A percentile compares a stretch with the other conserved stretches of the same genome.
phyloP scores from a whole-genome alignment of 2,888 invertebrate genomes.

The Maniola hyperantus region DNA sequence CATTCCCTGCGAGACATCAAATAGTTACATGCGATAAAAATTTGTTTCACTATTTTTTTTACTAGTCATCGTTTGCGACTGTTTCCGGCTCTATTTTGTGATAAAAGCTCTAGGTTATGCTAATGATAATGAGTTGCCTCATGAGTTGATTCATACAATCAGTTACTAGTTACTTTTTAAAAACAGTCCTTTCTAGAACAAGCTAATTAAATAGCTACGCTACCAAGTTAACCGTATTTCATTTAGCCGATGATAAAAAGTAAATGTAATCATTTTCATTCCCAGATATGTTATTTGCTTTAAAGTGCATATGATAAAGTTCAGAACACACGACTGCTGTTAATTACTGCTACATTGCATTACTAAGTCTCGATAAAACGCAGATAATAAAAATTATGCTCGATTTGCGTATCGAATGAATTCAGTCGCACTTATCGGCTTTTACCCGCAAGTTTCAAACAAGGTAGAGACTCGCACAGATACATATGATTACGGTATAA shows the following conservation, averaged over 20 bases:
- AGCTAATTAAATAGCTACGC: background rate
- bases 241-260: background rate
- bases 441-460: constrained; percentile 35
- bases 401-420: constrained; percentile 40
- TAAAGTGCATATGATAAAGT: constrained; percentile 4
- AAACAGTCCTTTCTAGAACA: background rate
- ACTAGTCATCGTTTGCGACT: background rate
- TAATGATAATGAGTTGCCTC: background rate
- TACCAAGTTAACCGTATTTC: background rate
- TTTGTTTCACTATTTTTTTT: constrained; percentile 28
- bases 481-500: constrained; percentile 40
- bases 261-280: constrained; percentile 9
- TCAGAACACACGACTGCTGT: constrained; percentile 10
- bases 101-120: background rate
- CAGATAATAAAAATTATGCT: constrained; percentile 32
- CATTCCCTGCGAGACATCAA: constrained; percentile 64
- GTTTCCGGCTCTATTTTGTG: constrained; percentile 1
- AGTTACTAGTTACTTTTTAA: background rate
- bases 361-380: constrained; percentile 16
- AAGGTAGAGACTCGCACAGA: constrained; percentile 38
- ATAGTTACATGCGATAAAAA: constrained; percentile 48
- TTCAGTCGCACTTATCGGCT: constrained; percentile 35
- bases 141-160: background rate
- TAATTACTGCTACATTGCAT: constrained; percentile 20
- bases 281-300: constrained; percentile 9